Percentiles rank a stretch among this genome's conserved stretches.
Evolutionary conservation across 2,888 invertebrate genomes (phyloP).

Genomic region (Mesopsocus fuscifrons): DNA sequence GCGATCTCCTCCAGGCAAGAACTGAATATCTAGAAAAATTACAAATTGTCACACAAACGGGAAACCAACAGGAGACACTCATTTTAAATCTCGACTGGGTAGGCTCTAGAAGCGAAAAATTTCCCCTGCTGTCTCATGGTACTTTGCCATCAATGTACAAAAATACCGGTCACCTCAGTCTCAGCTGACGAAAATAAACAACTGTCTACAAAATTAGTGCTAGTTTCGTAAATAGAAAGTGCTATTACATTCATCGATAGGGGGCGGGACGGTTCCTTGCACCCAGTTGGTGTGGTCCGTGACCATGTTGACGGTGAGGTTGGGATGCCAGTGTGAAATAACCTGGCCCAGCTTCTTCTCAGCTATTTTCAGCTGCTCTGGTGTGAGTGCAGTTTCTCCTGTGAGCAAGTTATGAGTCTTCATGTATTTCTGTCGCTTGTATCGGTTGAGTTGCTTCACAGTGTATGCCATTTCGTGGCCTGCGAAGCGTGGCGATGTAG

Average conservation of each 20-base stretch:
- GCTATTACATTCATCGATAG: constrained; percentile 75
- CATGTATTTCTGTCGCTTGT: constrained; percentile 66
- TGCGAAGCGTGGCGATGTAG: constrained; percentile 41
- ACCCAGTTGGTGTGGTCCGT: constrained; percentile 94
- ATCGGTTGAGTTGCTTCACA: constrained; percentile 72
- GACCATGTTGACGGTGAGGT: constrained; percentile 86
- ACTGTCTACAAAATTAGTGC: no score
- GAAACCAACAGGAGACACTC: constrained; percentile 4
- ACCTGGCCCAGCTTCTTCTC: constrained; percentile 67
- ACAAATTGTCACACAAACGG: constrained; percentile 10
- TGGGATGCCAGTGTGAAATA: constrained; percentile 98
- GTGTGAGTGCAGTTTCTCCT: constrained; percentile 63
- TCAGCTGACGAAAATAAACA: no score
- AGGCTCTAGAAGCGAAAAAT: constrained; percentile 3
- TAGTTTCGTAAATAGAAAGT: no score
- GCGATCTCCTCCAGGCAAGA: constrained; percentile 61
- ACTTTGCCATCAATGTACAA: background rate
- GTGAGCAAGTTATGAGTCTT: constrained; percentile 89
- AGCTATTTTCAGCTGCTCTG: constrained; percentile 44
- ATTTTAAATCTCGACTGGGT: constrained; percentile 1
- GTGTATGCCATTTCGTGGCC: constrained; percentile 51
- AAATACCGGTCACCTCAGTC: no score
- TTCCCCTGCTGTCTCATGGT: background rate
- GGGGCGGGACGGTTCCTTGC: constrained; percentile 74
- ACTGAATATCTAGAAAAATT: constrained; percentile 47